phyloP scores from a whole-genome alignment of 2,797 vertebrate genomes.

The Morelia viridis region DNA sequence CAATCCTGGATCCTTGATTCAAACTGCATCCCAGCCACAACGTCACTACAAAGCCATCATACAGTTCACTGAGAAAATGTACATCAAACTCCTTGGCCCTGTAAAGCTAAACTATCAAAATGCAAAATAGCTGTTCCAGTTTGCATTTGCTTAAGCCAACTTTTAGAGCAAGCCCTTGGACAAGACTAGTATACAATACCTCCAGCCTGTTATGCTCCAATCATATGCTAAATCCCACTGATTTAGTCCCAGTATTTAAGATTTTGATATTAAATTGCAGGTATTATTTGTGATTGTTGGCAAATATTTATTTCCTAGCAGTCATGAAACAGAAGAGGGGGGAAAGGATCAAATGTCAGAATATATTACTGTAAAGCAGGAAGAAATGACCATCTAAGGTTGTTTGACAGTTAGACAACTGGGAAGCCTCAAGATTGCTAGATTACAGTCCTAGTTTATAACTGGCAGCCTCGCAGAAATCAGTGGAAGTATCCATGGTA shows the following conservation, averaged over 20 bases:
- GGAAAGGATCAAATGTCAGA: not conserved
- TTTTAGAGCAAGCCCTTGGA: not conserved
- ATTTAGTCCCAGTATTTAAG: not conserved
- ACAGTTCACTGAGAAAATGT: not conserved
- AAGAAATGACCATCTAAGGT: not conserved
- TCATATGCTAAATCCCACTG: not conserved
- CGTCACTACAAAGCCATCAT: not conserved
- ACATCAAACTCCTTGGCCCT: not conserved
- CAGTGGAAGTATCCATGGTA: not conserved
- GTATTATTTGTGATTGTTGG: not conserved
- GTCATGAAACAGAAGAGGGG: not conserved
- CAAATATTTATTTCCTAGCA: slow-evolving; percentile 12
- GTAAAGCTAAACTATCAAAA: not conserved
- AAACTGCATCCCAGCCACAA: not conserved
- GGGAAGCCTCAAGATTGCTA: not conserved
- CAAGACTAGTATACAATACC: not conserved
- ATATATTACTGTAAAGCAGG: slow-evolving; percentile 11
- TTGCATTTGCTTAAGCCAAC: not conserved
- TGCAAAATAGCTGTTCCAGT: not conserved
- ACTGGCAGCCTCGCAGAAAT: not conserved
- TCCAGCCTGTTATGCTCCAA: not conserved
- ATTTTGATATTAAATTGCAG: not conserved
- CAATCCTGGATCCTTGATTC: not conserved
- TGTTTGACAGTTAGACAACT: not conserved
- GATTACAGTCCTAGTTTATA: not conserved